Percentiles rank a stretch among this genome's conserved stretches.
Evolutionary conservation across 2,888 invertebrate genomes (phyloP).

Genomic region (Lobophora halterata): DNA sequence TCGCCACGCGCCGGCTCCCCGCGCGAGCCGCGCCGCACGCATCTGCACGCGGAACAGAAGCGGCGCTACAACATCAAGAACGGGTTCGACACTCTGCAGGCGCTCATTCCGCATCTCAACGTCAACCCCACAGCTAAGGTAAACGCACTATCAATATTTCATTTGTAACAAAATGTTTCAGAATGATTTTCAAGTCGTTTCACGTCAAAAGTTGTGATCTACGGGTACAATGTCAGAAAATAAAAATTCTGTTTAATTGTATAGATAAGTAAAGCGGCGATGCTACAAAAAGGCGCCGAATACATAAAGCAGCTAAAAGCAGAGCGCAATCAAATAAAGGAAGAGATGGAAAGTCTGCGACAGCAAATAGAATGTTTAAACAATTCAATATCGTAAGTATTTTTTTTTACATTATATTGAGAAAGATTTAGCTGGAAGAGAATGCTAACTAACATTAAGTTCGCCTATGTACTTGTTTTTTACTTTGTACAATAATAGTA

Average conservation of each 20-base stretch:
- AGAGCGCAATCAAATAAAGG: slow-evolving; percentile 92
- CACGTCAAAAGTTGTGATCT: no score
- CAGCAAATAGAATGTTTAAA: slow-evolving; percentile 95
- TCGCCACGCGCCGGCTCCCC: slow-evolving; percentile 65
- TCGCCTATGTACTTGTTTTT: no score
- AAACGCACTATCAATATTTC: no score
- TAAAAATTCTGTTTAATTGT: slow-evolving; percentile 25
- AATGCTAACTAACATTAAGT: no score
- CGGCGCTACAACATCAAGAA: slow-evolving; percentile 97
- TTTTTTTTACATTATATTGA: no score
- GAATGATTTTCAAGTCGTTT: no score
- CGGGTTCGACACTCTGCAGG: slow-evolving; percentile 96
- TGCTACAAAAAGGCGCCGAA: slow-evolving; percentile 98
- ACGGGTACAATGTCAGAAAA: no score
- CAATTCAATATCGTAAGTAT: slow-evolving; percentile 90
- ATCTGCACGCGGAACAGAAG: slow-evolving; percentile 98
- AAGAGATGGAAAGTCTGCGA: slow-evolving; percentile 92
- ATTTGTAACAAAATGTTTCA: no score
- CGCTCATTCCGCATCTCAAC: slow-evolving; percentile 94
- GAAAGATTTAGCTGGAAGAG: no score
- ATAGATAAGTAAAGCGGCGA: slow-evolving; percentile 96
- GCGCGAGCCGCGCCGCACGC: slow-evolving; percentile 90
- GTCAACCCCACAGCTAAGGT: slow-evolving; percentile 95
- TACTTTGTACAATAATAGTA: slow-evolving; percentile 1
- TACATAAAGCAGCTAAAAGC: slow-evolving; percentile 93